These are phyloP conservation scores for Thera obeliscata DNA, from an alignment of 2,888 invertebrate species.

Conservation along the genomic window DNA sequence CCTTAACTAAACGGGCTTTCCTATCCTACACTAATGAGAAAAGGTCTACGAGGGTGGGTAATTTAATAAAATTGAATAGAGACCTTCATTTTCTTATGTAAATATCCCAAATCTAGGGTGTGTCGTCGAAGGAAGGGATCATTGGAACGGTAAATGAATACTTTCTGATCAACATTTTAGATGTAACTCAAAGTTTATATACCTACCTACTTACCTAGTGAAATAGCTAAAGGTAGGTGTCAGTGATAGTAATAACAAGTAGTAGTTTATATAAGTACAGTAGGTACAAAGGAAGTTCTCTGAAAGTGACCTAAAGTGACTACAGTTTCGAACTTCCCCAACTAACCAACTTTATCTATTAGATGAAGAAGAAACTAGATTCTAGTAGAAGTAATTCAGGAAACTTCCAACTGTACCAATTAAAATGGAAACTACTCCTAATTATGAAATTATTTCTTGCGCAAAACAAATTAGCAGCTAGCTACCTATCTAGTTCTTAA, in stretches of 20 bases:
- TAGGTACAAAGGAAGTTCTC: not conserved
- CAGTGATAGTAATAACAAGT: not conserved
- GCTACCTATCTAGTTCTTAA: not conserved
- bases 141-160: constrained; percentile 22
- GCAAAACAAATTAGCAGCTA: not conserved
- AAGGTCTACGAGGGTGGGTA: constrained; percentile 29
- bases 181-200: not conserved
- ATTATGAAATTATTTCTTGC: constrained; percentile 15
- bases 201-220: not conserved
- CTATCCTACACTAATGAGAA: constrained; percentile 29
- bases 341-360: not conserved
- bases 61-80: constrained; percentile 38
- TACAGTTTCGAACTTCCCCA: not conserved
- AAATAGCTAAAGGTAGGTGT: no score
- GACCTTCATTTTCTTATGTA: constrained; percentile 40
- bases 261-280: no score
- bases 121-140: constrained; percentile 8
- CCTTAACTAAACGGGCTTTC: constrained; percentile 22
- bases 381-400: not conserved
- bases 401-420: constrained; percentile 10
- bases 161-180: constrained; percentile 11
- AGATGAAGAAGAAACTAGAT: constrained; percentile 3
- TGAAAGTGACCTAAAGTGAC: not conserved
- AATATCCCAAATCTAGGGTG: constrained; percentile 33
- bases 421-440: constrained; percentile 11